Evolutionary conservation across 2,888 invertebrate species (phyloP).

Genomic region (Cacoxenus indagator): DNA sequence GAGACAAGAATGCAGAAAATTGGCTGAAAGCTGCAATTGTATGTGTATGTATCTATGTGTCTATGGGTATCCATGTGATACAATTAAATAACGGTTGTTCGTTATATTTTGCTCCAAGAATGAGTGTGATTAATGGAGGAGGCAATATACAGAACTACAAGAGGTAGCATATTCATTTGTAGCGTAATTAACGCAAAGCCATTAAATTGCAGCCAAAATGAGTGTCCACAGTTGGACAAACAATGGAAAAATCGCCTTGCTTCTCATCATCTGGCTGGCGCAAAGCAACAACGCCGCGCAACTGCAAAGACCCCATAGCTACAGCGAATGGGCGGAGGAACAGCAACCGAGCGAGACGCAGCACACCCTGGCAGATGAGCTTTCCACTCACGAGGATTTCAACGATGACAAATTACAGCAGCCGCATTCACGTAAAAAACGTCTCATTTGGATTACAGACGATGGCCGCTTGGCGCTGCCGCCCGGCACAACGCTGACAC

Average conservation of each 20-base stretch:
- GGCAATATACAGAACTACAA: no score
- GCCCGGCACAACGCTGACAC: constrained; percentile 84
- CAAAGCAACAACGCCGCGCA: not conserved
- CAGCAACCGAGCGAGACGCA: constrained; percentile 18
- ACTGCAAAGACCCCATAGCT: not conserved
- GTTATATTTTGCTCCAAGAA: constrained; percentile 25
- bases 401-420: constrained; percentile 46
- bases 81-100: constrained; percentile 23
- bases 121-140: constrained; percentile 36
- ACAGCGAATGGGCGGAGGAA: not conserved
- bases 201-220: not conserved
- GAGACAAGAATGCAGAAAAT: no score
- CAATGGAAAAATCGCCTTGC: not conserved
- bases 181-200: constrained; percentile 14
- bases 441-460: constrained; percentile 87
- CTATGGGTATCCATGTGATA: not conserved
- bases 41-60: no score
- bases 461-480: constrained; percentile 87
- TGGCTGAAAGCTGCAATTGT: no score
- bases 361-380: constrained; percentile 41
- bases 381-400: constrained; percentile 46
- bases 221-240: not conserved
- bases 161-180: no score
- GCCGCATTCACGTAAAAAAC: constrained; percentile 82
- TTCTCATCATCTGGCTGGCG: not conserved